Base-by-base conservation (phyloP, 2,113 vertebrate genomes). In the Chelonoidis abingdonii region DNA sequence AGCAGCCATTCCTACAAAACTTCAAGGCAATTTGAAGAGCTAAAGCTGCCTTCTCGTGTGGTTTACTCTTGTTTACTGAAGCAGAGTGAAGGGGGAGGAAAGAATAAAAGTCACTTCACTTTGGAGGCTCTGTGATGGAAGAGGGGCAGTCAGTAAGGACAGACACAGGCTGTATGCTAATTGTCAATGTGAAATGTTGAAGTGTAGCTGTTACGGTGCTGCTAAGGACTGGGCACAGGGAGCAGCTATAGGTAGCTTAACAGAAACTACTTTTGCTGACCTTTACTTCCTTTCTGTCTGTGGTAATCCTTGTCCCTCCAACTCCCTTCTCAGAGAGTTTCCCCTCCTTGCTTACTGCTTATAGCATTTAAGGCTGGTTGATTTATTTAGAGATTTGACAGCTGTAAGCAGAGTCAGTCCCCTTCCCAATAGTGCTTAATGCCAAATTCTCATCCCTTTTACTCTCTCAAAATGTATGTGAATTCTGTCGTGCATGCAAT, bases 31-130 rank as follows among this genome's bases (percentile, higher is more conserved):
- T 25, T 57, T 80, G 65, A 38, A 75, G 89, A 80, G 56, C 5
- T 41, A 86, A 4, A 22, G 2, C 13, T 80, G 89, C 25, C 22
- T 85, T 80, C 65, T 88, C 17, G 5, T 65, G 24, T 41, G 14
- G 8, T 17, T 91, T 44, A 35, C 53, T 1, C 0, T 29, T 41
- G 13, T 8, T 65, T 75, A 53, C 44, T 92, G 65, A 62, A 76
- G 87, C n/a, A 83, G 89, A 83, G 11, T 12, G 1, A 0, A 47
- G 0, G 4, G 4, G 24, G 4, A 49, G 13, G 9, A 75, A 80
- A 38, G 52, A 69, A 29, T 86, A 29, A 88, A 80, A 92, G 44
- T 35, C 78, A 87, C 49, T 4, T 38, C 35, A 21, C 4, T 59
- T 59, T 59, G 21, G 79, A 41, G 57, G 38, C 25, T 75, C 57